Percentiles rank a stretch among this genome's conserved stretches.
Conservation (phyloP, 2,113 vertebrate species). For the Copsychus sechellarum region DNA sequence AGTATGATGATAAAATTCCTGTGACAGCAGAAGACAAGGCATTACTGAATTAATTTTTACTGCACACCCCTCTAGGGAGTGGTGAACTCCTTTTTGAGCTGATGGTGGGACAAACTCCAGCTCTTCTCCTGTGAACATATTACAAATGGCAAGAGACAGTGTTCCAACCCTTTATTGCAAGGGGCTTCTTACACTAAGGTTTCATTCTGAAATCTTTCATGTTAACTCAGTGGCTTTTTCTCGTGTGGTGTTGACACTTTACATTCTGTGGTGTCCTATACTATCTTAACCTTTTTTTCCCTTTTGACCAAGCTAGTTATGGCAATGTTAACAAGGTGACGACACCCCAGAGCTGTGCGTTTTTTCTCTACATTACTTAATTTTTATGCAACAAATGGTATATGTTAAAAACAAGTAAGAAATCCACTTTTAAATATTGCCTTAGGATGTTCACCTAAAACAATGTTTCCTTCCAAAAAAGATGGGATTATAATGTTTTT, state of each 20-base stretch:
- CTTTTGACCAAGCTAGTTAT: not conserved
- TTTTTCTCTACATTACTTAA: not conserved
- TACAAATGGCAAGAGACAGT: not conserved
- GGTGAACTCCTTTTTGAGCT: not conserved
- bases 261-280: not conserved
- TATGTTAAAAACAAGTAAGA: not conserved
- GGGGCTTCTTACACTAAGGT: not conserved
- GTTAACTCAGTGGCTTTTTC: not conserved
- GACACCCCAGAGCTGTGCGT: not conserved
- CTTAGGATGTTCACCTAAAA: not conserved
- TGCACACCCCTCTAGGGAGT: not conserved
- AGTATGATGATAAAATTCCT: not conserved
- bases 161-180: not conserved
- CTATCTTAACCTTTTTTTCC: not conserved
- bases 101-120: not conserved
- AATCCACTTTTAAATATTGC: not conserved
- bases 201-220: not conserved
- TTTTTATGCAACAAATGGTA: not conserved
- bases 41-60: not conserved
- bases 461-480: not conserved
- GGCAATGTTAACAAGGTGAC: not conserved
- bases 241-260: not conserved
- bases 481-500: not conserved
- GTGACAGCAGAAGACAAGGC: not conserved
- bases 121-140: not conserved